These are phyloP conservation scores for Thereva unica DNA, from an alignment of 2,888 invertebrate species.

Conservation along the genomic window DNA sequence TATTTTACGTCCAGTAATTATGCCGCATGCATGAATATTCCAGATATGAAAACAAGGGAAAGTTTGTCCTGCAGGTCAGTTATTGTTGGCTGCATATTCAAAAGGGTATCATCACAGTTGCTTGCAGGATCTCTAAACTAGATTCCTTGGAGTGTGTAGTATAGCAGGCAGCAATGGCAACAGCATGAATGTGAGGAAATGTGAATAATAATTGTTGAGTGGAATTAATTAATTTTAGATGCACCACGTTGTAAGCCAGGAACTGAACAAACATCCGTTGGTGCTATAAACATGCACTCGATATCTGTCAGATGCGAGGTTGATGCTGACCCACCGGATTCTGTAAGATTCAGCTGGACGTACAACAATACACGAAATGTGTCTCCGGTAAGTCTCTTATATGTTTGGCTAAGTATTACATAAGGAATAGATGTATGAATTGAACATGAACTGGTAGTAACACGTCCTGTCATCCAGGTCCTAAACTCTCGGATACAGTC, in stretches of 20 bases:
- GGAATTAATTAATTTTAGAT: slow-evolving; percentile 59
- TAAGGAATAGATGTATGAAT: neutral
- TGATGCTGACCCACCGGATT: slow-evolving; percentile 74
- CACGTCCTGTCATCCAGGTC: slow-evolving; percentile 52
- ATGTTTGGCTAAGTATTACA: neutral
- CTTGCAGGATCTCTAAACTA: too few relatives aligned
- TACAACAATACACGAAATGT: slow-evolving; percentile 80
- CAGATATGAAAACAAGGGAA: too few relatives aligned
- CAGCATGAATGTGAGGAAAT: slow-evolving; percentile 16
- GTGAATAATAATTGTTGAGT: slow-evolving; percentile 26
- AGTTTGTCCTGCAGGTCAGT: too few relatives aligned
- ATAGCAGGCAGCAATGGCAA: neutral
- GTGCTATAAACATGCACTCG: slow-evolving; percentile 73
- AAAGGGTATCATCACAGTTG: too few relatives aligned
- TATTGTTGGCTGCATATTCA: too few relatives aligned
- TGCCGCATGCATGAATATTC: too few relatives aligned
- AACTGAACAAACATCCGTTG: slow-evolving; percentile 70
- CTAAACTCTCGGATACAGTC: slow-evolving; percentile 59
- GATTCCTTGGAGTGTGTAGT: neutral
- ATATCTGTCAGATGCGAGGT: slow-evolving; percentile 79
- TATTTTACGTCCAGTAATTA: too few relatives aligned
- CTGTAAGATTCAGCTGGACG: slow-evolving; percentile 80
- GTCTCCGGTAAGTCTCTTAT: slow-evolving; percentile 64
- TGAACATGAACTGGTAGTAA: slow-evolving; percentile 1
- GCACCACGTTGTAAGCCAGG: slow-evolving; percentile 78